A percentile compares a stretch with the other conserved stretches of the same genome.
These are phyloP conservation scores for Galaxias olidus DNA, from an alignment of 2,797 vertebrate species.

Conservation along the genomic window DNA sequence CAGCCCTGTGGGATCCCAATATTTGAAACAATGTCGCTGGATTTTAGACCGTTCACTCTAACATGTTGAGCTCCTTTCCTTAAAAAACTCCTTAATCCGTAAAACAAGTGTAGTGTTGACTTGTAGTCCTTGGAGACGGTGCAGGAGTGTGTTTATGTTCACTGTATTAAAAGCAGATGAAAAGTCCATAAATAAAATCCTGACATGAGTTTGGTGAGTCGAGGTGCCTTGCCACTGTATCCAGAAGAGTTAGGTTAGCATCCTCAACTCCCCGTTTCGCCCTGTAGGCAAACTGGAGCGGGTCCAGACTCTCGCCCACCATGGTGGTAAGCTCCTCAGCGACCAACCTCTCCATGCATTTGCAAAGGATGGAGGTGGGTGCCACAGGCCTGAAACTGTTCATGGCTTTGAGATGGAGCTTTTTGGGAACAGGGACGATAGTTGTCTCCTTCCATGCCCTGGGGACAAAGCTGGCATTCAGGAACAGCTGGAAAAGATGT, in stretches of 20 bases:
- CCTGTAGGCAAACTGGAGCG: slow-evolving; percentile 10
- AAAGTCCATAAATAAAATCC: slow-evolving; percentile 24
- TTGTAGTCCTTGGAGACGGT: slow-evolving; percentile 7
- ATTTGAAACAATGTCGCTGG: too few species aligned
- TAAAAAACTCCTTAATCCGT: slow-evolving; percentile 18
- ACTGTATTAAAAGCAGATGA: slow-evolving; percentile 19
- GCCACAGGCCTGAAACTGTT: slow-evolving; percentile 18
- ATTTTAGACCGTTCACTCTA: too few species aligned
- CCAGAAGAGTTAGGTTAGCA: neutral
- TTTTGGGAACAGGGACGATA: slow-evolving; percentile 16
- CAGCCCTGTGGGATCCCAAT: too few species aligned
- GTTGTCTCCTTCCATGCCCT: slow-evolving; percentile 15
- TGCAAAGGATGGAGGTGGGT: neutral
- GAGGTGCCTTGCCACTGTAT: neutral
- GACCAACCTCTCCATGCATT: slow-evolving; percentile 5
- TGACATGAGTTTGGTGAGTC: neutral
- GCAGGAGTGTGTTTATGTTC: slow-evolving; percentile 13
- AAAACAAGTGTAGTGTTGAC: slow-evolving; percentile 14
- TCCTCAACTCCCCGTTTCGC: neutral
- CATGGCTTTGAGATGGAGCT: slow-evolving; percentile 12
- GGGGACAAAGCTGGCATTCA: slow-evolving; percentile 2
- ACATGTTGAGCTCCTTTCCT: too few species aligned
- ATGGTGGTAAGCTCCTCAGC: neutral
- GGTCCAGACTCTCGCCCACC: slow-evolving; percentile 7
- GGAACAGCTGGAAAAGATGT: too few species aligned